These are phyloP conservation scores for Dryomyza anilis DNA, from an alignment of 2,888 invertebrate species.

Conservation along the genomic window DNA sequence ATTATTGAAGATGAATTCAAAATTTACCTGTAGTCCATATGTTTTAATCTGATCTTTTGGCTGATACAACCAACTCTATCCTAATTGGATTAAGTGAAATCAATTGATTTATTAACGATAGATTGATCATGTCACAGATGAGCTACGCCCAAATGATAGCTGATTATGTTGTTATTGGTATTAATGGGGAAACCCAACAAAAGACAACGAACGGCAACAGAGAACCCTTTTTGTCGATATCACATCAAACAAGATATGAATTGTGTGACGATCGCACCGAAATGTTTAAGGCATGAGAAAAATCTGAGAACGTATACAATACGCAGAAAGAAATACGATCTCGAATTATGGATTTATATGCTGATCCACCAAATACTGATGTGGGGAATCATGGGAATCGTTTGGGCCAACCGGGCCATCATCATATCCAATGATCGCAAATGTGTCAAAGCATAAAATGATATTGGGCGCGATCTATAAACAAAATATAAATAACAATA, in stretches of 20 bases:
- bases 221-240: too few species aligned
- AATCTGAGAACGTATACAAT: background rate
- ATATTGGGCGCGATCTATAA: background rate
- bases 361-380: too few species aligned
- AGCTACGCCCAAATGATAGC: background rate
- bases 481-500: background rate
- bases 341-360: background rate
- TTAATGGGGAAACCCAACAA: background rate
- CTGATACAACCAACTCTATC: too few species aligned
- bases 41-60: too few species aligned
- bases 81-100: conserved; percentile 16
- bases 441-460: background rate
- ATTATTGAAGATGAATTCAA: too few species aligned
- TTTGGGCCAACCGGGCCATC: background rate
- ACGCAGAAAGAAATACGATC: conserved; percentile 19
- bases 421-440: background rate
- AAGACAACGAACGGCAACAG: background rate
- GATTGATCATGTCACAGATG: conserved; percentile 14
- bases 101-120: conserved; percentile 15
- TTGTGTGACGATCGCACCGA: conserved; percentile 1
- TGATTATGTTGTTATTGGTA: background rate
- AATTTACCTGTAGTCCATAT: too few species aligned
- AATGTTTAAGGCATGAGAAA: conserved; percentile 6
- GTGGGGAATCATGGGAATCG: conserved; percentile 21
- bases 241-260: too few species aligned